Percentiles rank a stretch among this genome's conserved stretches.
phyloP scores from a whole-genome alignment of 2,113 vertebrate species.

The Nasalis larvatus region DNA sequence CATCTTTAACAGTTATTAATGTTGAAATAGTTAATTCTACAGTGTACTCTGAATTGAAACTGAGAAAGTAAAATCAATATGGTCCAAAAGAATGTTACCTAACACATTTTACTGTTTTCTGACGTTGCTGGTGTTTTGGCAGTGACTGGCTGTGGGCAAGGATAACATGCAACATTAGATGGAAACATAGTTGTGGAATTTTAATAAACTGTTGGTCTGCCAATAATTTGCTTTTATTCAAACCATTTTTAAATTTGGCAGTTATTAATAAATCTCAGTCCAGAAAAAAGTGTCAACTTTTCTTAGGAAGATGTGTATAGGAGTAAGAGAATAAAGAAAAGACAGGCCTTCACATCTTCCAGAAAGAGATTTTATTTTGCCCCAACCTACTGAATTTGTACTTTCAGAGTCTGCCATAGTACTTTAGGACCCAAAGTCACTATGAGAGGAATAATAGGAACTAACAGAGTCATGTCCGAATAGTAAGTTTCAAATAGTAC shows the following conservation, averaged over 20 bases:
- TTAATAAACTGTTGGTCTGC: conserved; percentile 12
- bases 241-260: conserved; percentile 33
- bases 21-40: neutral
- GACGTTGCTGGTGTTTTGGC: neutral
- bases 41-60: neutral
- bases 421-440: neutral
- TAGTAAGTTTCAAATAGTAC: neutral
- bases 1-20: neutral
- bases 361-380: neutral
- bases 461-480: neutral
- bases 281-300: neutral
- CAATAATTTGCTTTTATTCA: conserved; percentile 49
- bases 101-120: neutral
- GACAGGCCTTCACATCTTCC: neutral
- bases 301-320: neutral
- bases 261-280: conserved; percentile 16
- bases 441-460: neutral
- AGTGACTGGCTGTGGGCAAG: neutral
- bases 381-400: neutral
- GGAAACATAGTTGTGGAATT: conserved; percentile 28
- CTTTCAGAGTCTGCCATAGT: neutral
- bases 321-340: neutral
- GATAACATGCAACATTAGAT: neutral
- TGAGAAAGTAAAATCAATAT: conserved; percentile 25
- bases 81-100: neutral